phyloP scores from a whole-genome alignment of 2,113 vertebrate species.

The Lanius collurio region DNA sequence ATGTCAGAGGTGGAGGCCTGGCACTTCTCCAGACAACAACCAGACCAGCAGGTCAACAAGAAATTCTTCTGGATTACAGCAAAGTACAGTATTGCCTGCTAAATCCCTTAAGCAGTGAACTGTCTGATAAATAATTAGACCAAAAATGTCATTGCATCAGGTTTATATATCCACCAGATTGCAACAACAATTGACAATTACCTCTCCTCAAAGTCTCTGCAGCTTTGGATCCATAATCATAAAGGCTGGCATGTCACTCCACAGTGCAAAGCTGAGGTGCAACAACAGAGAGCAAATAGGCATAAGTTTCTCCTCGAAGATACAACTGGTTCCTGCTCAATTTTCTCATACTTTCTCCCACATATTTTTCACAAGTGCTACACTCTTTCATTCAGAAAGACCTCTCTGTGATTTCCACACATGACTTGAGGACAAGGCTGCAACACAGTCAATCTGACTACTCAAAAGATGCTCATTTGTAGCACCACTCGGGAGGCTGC shows the following conservation, averaged over 20 bases:
- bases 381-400: not conserved
- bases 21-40: not conserved
- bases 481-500: not conserved
- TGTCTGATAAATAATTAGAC: slow-evolving; percentile 12
- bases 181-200: not conserved
- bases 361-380: not conserved
- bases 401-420: not conserved
- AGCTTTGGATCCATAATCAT: not conserved
- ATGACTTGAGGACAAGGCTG: not conserved
- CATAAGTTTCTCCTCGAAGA: not conserved
- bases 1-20: not conserved
- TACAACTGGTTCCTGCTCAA: not conserved
- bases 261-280: not conserved
- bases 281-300: not conserved
- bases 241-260: not conserved
- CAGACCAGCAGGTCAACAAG: slow-evolving; percentile 9
- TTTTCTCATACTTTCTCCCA: not conserved
- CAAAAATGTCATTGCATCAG: not conserved
- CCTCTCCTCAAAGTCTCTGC: not conserved
- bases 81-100: not conserved
- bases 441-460: not conserved
- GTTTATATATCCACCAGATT: not conserved
- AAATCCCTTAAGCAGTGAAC: slow-evolving; percentile 21
- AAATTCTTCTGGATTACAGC: not conserved
- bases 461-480: not conserved